These are phyloP conservation scores for Drosophila micromelanica DNA, from an alignment of 1,140 invertebrate species.

Conservation along the genomic window DNA sequence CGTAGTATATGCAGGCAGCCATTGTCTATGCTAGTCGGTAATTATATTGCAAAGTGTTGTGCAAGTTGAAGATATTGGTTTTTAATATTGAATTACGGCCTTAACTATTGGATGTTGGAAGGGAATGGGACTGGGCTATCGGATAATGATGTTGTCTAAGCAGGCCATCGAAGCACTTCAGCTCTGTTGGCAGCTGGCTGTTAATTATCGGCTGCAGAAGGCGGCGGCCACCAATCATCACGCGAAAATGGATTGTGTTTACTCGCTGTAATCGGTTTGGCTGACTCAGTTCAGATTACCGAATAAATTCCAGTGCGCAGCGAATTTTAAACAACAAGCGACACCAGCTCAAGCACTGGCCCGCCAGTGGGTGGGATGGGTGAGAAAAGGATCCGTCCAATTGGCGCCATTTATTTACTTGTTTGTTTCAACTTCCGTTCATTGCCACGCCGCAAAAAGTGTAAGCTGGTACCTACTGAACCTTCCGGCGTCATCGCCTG, in stretches of 20 bases:
- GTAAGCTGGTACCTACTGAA: constrained; percentile 71
- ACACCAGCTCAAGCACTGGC: constrained; percentile 22
- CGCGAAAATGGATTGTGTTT: constrained; percentile 81
- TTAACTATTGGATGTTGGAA: constrained; percentile 45
- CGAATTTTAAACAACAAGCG: constrained; percentile 76
- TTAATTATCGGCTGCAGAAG: constrained; percentile 32
- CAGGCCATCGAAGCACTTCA: background rate
- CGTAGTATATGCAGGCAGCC: constrained; percentile 47
- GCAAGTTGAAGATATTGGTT: constrained; percentile 72
- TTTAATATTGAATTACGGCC: constrained; percentile 80
- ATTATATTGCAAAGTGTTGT: constrained; percentile 41
- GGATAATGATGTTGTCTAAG: constrained; percentile 40
- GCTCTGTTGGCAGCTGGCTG: constrained; percentile 44
- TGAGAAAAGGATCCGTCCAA: constrained; percentile 40
- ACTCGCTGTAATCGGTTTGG: constrained; percentile 78
- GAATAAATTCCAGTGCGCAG: constrained; percentile 60
- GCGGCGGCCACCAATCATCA: constrained; percentile 70
- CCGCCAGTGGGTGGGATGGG: background rate
- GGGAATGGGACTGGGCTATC: background rate
- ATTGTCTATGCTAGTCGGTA: background rate
- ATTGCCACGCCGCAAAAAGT: constrained; percentile 81
- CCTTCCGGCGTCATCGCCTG: constrained; percentile 20
- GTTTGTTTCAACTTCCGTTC: constrained; percentile 83
- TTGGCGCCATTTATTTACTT: constrained; percentile 83
- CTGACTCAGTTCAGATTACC: constrained; percentile 76